Conservation (phyloP, 2,113 vertebrate species). For the Tympanuchus pallidicinctus region DNA sequence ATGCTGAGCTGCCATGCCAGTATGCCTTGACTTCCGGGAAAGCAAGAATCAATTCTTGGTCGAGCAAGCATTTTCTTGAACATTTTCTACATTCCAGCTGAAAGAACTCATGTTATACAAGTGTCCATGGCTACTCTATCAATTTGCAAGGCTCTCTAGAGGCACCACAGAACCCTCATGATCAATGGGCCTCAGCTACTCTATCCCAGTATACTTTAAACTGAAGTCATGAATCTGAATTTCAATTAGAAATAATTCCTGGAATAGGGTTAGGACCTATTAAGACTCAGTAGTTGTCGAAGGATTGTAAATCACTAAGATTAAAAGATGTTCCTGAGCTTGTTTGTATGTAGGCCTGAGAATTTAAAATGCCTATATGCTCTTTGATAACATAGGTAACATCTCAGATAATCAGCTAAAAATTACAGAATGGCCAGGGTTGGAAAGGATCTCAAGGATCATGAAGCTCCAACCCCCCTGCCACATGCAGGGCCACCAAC, state of each 20-base stretch:
- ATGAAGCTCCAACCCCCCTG: too few species aligned
- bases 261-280: background rate
- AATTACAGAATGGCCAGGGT: too few species aligned
- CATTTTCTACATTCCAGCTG: background rate
- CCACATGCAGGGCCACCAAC: too few species aligned
- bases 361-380: background rate
- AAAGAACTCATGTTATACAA: rapidly evolving
- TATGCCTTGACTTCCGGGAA: background rate
- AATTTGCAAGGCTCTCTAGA: background rate
- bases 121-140: background rate
- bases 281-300: background rate
- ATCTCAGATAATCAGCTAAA: background rate
- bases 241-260: background rate
- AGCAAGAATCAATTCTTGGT: background rate
- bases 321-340: background rate
- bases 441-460: too few species aligned
- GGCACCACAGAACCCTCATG: background rate
- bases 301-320: background rate
- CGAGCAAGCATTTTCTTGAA: background rate
- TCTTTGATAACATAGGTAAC: background rate
- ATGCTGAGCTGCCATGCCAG: background rate
- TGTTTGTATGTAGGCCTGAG: rapidly evolving
- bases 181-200: background rate
- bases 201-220: background rate
- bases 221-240: background rate